A percentile compares a stretch with the other conserved stretches of the same genome.
These are phyloP conservation scores for Ooceraea biroi DNA, from an alignment of 1,140 invertebrate species.

Conservation along the genomic window DNA sequence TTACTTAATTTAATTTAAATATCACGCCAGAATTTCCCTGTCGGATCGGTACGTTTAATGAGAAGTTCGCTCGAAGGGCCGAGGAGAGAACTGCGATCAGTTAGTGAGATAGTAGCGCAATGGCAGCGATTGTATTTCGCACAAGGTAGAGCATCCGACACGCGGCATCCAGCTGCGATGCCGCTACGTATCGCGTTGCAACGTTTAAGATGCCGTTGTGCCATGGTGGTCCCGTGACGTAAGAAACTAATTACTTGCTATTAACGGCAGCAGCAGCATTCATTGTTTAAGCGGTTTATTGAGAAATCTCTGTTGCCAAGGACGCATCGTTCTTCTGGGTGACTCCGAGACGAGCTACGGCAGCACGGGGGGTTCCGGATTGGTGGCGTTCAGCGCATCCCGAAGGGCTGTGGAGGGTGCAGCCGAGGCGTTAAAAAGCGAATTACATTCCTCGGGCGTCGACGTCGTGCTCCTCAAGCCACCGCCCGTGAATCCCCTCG, in stretches of 20 bases:
- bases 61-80: slow-evolving; percentile 22
- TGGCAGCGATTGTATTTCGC: not conserved
- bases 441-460: slow-evolving; percentile 90
- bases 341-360: slow-evolving; percentile 80
- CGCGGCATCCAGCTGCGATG: too few species aligned
- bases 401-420: slow-evolving; percentile 91
- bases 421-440: slow-evolving; percentile 89
- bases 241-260: not conserved
- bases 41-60: slow-evolving; percentile 8
- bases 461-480: slow-evolving; percentile 92
- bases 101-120: not conserved
- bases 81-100: not conserved
- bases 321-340: slow-evolving; percentile 85
- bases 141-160: not conserved
- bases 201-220: too few species aligned
- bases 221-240: too few species aligned
- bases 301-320: slow-evolving; percentile 70
- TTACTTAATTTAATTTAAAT: not conserved
- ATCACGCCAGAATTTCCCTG: not conserved
- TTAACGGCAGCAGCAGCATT: slow-evolving; percentile 26
- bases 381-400: slow-evolving; percentile 90
- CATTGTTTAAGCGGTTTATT: slow-evolving; percentile 50
- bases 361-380: slow-evolving; percentile 84
- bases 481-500: slow-evolving; percentile 89
- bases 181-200: too few species aligned